phyloP scores from a whole-genome alignment of 2,113 vertebrate species.

The Verasper variegatus region DNA sequence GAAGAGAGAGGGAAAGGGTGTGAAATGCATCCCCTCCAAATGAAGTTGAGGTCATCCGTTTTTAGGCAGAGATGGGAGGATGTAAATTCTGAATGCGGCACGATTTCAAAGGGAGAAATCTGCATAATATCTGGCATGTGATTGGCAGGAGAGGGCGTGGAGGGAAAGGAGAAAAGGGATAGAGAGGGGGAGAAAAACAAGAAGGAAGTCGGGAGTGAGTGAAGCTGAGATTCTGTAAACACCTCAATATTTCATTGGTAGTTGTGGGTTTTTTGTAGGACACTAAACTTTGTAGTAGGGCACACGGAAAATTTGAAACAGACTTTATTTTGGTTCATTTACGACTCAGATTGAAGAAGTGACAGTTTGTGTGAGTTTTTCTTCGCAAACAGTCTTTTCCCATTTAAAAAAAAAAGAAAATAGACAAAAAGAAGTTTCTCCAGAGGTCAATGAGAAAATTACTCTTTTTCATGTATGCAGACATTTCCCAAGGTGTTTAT shows the following conservation, averaged over 20 bases:
- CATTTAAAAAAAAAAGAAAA: too few relatives aligned
- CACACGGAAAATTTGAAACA: neutral
- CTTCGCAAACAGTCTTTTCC: too few relatives aligned
- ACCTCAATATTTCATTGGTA: slow-evolving; percentile 58
- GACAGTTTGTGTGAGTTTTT: too few relatives aligned
- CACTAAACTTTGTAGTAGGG: neutral
- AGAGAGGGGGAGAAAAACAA: slow-evolving; percentile 32
- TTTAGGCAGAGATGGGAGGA: slow-evolving; percentile 25
- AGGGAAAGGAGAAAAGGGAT: slow-evolving; percentile 56
- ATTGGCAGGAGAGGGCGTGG: slow-evolving; percentile 75
- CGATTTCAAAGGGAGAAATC: slow-evolving; percentile 73
- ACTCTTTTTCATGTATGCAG: too few relatives aligned
- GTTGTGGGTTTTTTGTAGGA: slow-evolving; percentile 2
- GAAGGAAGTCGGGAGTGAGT: neutral
- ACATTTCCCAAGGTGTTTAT: too few relatives aligned
- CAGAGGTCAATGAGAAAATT: too few relatives aligned
- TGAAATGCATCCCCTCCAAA: slow-evolving; percentile 50
- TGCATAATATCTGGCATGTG: slow-evolving; percentile 80
- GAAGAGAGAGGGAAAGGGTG: slow-evolving; percentile 21
- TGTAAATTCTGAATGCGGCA: slow-evolving; percentile 62
- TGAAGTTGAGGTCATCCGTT: slow-evolving; percentile 65
- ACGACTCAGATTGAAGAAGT: too few relatives aligned
- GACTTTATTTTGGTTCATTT: neutral
- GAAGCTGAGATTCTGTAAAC: slow-evolving; percentile 59
- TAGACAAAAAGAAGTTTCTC: too few relatives aligned